Evolutionary conservation across 1,140 invertebrate species (phyloP).

Genomic region (Meloidogyne floridensis): DNA sequence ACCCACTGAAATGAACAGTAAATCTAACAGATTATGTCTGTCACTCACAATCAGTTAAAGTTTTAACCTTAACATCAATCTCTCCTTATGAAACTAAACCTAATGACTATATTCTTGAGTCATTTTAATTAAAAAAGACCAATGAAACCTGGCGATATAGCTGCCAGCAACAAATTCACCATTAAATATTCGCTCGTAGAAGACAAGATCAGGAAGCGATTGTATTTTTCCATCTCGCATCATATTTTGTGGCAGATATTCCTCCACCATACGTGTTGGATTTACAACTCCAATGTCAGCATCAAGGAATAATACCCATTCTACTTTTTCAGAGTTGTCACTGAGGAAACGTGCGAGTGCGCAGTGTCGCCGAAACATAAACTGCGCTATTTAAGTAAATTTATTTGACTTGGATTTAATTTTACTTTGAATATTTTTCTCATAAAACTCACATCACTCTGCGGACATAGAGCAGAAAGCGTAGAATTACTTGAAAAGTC

Average conservation of each 20-base stretch:
- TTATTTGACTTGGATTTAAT: too few relatives aligned
- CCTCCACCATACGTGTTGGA: conserved; percentile 52
- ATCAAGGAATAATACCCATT: conserved; percentile 52
- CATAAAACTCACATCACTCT: conserved; percentile 35
- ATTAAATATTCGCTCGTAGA: conserved; percentile 53
- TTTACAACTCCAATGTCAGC: conserved; percentile 55
- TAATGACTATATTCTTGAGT: background rate
- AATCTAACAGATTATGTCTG: too few relatives aligned
- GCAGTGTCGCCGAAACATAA: conserved; percentile 54
- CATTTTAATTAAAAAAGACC: background rate
- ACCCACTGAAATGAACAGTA: too few relatives aligned
- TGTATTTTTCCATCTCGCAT: background rate
- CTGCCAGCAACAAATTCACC: conserved; percentile 50
- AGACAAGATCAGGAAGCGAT: conserved; percentile 35
- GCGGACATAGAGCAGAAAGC: conserved; percentile 16
- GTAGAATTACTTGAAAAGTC: conserved; percentile 19
- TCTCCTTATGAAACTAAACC: background rate
- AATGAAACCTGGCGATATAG: conserved; percentile 41
- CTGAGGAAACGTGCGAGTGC: conserved; percentile 43
- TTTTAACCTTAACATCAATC: too few relatives aligned
- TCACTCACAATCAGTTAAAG: too few relatives aligned
- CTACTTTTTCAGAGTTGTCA: conserved; percentile 19
- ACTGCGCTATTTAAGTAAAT: conserved; percentile 35
- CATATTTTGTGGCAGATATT: conserved; percentile 32
- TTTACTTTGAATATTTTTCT: background rate